Conservation (phyloP, 2,888 invertebrate genomes). For the Scelioninae gen. 1 region DNA sequence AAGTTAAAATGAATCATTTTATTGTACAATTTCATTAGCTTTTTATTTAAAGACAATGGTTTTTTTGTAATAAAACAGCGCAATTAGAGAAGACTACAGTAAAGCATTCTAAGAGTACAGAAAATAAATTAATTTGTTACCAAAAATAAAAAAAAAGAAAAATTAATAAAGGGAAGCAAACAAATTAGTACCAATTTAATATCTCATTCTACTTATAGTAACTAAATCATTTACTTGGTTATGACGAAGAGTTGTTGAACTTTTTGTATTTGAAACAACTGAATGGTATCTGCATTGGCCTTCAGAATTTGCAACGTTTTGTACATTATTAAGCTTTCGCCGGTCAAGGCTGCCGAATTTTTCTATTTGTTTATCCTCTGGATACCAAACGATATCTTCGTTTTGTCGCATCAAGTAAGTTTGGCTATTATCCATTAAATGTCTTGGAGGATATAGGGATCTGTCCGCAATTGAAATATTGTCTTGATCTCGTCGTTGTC, state of each 20-base stretch:
- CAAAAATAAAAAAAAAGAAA: too few species aligned
- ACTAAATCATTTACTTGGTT: conserved; percentile 69
- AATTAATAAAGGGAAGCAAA: not conserved
- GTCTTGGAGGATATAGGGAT: conserved; percentile 40
- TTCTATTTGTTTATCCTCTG: conserved; percentile 78
- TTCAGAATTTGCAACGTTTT: conserved; percentile 72
- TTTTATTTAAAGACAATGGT: too few species aligned
- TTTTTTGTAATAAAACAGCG: too few species aligned
- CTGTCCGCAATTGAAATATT: conserved; percentile 41
- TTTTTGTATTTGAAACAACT: conserved; percentile 72
- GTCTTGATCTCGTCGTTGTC: conserved; percentile 59
- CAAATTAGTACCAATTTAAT: conserved; percentile 37
- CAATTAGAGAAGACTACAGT: too few species aligned
- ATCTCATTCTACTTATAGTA: conserved; percentile 58
- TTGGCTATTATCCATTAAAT: conserved; percentile 73
- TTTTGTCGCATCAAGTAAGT: conserved; percentile 81
- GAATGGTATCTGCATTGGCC: conserved; percentile 77
- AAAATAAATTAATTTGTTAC: too few species aligned
- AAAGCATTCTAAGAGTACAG: too few species aligned
- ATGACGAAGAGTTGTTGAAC: conserved; percentile 52
- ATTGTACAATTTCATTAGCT: too few species aligned
- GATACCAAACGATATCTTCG: conserved; percentile 81
- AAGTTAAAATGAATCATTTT: too few species aligned
- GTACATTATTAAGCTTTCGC: conserved; percentile 84
- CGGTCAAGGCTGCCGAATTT: conserved; percentile 88